Percentiles rank a stretch among this genome's conserved stretches.
Conservation (phyloP, 2,888 invertebrate genomes). For the Elaeidobius kamerunicus region DNA sequence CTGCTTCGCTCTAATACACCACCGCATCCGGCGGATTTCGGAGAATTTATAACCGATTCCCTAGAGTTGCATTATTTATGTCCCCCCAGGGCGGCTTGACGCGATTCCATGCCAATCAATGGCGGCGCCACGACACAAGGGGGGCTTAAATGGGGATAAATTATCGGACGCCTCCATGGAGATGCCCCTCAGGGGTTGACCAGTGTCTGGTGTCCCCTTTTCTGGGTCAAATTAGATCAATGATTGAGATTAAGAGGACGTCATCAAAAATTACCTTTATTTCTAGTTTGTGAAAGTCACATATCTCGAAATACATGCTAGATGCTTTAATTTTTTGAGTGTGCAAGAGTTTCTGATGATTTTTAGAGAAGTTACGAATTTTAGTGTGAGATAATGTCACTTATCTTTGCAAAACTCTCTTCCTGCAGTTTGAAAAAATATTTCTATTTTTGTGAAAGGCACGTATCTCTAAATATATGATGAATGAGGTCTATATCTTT, state of each 20-base stretch:
- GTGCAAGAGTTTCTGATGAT: no score
- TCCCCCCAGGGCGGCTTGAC: constrained; percentile 46
- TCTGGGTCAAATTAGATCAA: constrained; percentile 24
- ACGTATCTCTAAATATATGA: no score
- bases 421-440: no score
- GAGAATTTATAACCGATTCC: constrained; percentile 45
- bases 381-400: no score
- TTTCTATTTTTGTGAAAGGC: no score
- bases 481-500: no score
- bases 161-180: constrained; percentile 37
- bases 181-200: constrained; percentile 16
- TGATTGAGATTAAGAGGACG: constrained; percentile 15
- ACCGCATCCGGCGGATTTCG: constrained; percentile 36
- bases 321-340: no score
- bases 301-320: no score
- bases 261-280: no score
- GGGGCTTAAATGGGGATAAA: constrained; percentile 46
- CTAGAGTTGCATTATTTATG: constrained; percentile 48
- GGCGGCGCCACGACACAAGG: constrained; percentile 41
- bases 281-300: no score
- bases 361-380: no score
- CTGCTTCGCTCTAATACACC: constrained; percentile 29
- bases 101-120: constrained; percentile 49
- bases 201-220: constrained; percentile 20
- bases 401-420: no score